Evolutionary conservation across 2,888 invertebrate genomes (phyloP).

Genomic region (Acheta domesticus): DNA sequence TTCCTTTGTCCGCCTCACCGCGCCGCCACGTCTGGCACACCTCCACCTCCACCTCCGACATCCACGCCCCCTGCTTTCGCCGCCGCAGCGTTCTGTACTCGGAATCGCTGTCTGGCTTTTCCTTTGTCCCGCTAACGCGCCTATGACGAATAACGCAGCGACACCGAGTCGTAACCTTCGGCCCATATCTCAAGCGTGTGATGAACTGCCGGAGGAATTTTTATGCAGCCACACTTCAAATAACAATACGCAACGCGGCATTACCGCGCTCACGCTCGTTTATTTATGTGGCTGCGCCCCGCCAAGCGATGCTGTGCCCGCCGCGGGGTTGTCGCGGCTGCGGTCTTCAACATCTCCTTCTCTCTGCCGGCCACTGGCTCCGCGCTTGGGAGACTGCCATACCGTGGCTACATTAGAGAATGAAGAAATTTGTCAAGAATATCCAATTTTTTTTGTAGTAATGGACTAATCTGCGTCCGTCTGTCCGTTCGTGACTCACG

Average conservation of each 20-base stretch:
- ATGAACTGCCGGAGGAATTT: not conserved
- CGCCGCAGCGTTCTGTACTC: too few relatives aligned
- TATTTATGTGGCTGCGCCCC: not conserved
- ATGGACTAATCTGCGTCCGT: too few relatives aligned
- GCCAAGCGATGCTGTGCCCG: too few relatives aligned
- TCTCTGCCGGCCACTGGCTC: too few relatives aligned
- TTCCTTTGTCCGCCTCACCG: not conserved
- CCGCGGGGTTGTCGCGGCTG: too few relatives aligned
- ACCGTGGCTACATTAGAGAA: too few relatives aligned
- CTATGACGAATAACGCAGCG: not conserved
- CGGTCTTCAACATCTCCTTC: too few relatives aligned
- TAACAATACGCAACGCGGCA: not conserved
- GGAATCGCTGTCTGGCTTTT: not conserved
- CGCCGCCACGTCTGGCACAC: not conserved
- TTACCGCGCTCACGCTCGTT: not conserved
- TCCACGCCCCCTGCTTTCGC: too few relatives aligned
- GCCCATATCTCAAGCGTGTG: not conserved
- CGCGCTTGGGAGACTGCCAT: too few relatives aligned
- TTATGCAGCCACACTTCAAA: conserved; percentile 7
- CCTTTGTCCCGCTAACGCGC: not conserved
- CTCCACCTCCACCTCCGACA: not conserved
- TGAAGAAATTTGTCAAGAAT: too few relatives aligned
- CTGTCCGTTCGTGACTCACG: too few relatives aligned
- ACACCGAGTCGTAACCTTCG: not conserved
- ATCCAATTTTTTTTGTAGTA: too few relatives aligned